Conservation (phyloP, 2,113 vertebrate species). For the Eira barbara region DNA sequence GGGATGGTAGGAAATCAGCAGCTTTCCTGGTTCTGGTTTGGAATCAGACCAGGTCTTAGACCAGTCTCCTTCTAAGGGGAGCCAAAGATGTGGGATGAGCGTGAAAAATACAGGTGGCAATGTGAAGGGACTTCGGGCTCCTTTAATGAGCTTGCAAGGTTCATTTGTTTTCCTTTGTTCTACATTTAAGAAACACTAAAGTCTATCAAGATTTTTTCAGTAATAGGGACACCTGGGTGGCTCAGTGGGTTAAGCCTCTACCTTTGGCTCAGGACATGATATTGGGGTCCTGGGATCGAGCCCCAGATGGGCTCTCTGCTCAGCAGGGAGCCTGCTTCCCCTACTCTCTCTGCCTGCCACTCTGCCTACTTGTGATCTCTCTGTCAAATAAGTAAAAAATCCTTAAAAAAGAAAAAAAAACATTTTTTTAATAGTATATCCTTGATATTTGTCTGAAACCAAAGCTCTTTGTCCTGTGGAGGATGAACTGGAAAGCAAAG, state of each 20-base stretch:
- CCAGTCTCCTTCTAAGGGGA: background rate
- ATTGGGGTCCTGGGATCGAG: too few species aligned
- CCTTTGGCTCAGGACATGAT: too few species aligned
- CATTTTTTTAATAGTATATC: background rate
- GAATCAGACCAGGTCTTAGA: too few species aligned
- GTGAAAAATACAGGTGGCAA: background rate
- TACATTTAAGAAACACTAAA: background rate
- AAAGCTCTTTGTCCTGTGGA: background rate
- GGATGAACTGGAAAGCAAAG: background rate
- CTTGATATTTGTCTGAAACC: background rate
- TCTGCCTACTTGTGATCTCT: too few species aligned
- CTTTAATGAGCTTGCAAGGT: background rate
- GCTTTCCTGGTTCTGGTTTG: background rate
- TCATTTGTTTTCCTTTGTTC: background rate
- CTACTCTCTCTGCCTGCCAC: too few species aligned
- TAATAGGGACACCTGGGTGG: too few species aligned
- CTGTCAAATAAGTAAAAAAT: too few species aligned
- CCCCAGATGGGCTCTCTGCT: too few species aligned
- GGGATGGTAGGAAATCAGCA: background rate
- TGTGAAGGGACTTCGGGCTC: background rate
- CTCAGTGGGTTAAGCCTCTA: too few species aligned
- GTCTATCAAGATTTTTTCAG: background rate
- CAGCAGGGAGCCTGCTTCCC: too few species aligned
- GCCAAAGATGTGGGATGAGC: background rate
- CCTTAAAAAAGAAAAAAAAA: too few species aligned